Base-by-base conservation (phyloP, 2,113 vertebrate species). In the Gobius niger region DNA sequence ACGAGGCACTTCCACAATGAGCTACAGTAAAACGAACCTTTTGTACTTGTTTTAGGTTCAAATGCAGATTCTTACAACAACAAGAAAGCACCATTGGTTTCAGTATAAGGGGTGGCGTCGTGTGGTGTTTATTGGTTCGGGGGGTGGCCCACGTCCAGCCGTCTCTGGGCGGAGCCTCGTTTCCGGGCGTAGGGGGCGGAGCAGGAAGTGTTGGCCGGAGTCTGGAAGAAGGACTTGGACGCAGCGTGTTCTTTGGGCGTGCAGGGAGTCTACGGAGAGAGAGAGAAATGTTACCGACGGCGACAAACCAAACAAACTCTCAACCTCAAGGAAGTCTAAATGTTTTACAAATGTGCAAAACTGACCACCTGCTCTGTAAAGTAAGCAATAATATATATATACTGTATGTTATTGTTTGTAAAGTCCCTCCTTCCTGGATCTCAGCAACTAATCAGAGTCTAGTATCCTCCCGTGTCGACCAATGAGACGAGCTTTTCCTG, bases 201-300 rank as follows among this genome's bases (percentile, higher is more conserved):
- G 60, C 71, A 42, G 67, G 82, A 61, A 41, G 18, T 89, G 15
- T 11, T 65, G 47, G 95, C 91, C 0, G 96, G 96, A 0, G 96
- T 98, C 89, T 95, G 95, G 91, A 98, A 98, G 91, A 96, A 98
- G 0, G 93, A 81, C 60, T 95, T 95, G 0, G 89, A 89, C 7
- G 44, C 7, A 34, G 81, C 81, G 65, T 87, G 77, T 69, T 87
- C 95, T 79, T 95, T 96, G 40, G 94, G 95, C 62, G 94, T 96
- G 14, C 89, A 82, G 5, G 95, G 95, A 16, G 90, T 77, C 73
- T 96, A 84, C 49, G n/a, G 51, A 44, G 8, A 47, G 6, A 72
- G 14, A 70, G 18, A 44, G 47, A 9, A 5, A 10, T 34, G 24
- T 34, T 34, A 34, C 24, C 24, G 5, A 34, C 3, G 2, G 24